Conservation (phyloP, 2,888 invertebrate species). For the Cheilosia pagana region DNA sequence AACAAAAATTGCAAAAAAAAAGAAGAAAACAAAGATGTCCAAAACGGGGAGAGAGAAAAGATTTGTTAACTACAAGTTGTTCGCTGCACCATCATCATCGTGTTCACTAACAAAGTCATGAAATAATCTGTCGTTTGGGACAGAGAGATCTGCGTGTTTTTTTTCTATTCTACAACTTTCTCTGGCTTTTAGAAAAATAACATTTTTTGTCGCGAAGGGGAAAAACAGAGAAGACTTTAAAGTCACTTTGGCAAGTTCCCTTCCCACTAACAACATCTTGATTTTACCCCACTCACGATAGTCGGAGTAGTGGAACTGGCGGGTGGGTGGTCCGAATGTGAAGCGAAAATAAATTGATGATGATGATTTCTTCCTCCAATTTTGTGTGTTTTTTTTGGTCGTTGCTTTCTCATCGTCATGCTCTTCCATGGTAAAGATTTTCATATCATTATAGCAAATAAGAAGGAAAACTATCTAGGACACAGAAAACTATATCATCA, state of each 20-base stretch:
- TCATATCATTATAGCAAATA: constrained; percentile 66
- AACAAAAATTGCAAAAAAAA: neutral
- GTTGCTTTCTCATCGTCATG: constrained; percentile 21
- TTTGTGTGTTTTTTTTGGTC: neutral
- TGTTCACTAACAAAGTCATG: constrained; percentile 49
- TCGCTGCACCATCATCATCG: constrained; percentile 51
- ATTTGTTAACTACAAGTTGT: constrained; percentile 65
- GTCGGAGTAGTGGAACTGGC: neutral
- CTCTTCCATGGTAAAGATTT: constrained; percentile 49
- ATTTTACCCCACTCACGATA: constrained; percentile 18
- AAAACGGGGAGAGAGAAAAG: constrained; percentile 1
- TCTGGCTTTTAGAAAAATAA: constrained; percentile 34
- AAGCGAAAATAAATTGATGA: constrained; percentile 67
- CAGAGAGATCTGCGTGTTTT: constrained; percentile 21
- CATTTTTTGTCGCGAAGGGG: constrained; percentile 5
- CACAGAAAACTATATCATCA: constrained; percentile 65
- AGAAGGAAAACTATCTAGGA: constrained; percentile 65
- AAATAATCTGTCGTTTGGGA: constrained; percentile 57
- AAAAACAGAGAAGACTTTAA: constrained; percentile 42
- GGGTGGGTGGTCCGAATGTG: constrained; percentile 9
- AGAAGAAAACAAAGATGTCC: neutral
- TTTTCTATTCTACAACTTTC: constrained; percentile 33
- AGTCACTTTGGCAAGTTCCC: constrained; percentile 62
- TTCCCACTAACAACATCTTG: constrained; percentile 50
- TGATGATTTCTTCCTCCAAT: constrained; percentile 50